A percentile compares a stretch with the other conserved stretches of the same genome.
phyloP scores from a whole-genome alignment of 2,888 invertebrate species.

The Drosophila fungiperda region DNA sequence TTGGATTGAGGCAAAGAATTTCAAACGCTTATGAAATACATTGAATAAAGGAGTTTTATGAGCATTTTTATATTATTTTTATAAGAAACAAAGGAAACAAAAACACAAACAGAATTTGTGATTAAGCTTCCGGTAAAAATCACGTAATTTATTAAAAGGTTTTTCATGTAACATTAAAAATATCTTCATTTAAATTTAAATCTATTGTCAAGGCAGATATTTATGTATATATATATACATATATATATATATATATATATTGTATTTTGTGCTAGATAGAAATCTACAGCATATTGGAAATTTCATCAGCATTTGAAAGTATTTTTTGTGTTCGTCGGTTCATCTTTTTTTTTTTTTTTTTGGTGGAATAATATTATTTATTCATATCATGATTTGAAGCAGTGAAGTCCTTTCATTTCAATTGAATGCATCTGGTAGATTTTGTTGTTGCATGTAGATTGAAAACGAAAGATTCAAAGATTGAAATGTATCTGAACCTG shows the following conservation, averaged over 20 bases:
- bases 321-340: not conserved
- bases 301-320: constrained; percentile 49
- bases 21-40: not conserved
- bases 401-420: constrained; percentile 69
- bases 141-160: not conserved
- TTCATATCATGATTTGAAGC: constrained; percentile 70
- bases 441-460: constrained; percentile 56
- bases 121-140: not conserved
- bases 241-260: not conserved
- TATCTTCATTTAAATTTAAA: not conserved
- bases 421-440: constrained; percentile 71
- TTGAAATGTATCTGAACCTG: constrained; percentile 72
- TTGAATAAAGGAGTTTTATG: not conserved
- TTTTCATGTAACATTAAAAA: not conserved
- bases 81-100: not conserved
- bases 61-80: not conserved
- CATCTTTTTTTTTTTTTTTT: not conserved
- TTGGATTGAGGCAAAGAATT: not conserved
- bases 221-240: not conserved
- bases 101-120: not conserved
- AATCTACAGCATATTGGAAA: constrained; percentile 15
- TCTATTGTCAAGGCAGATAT: not conserved
- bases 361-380: constrained; percentile 56
- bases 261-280: constrained; percentile 6
- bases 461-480: constrained; percentile 73